Evolutionary conservation across 2,113 vertebrate species (phyloP).

Genomic region (Sisor rabdophorus): DNA sequence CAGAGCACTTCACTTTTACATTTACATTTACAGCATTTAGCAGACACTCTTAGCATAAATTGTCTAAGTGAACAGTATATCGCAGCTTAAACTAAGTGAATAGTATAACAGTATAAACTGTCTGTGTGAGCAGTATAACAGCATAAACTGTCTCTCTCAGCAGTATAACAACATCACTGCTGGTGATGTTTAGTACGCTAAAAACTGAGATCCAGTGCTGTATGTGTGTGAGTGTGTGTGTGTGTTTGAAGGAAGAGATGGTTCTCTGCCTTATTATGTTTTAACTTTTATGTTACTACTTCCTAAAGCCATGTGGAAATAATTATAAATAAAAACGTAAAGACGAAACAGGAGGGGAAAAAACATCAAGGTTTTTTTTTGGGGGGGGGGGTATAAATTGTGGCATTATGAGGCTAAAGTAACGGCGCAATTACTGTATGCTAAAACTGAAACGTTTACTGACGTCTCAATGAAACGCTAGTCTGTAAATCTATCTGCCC

Average conservation of each 20-base stretch:
- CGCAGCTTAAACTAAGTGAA: too few relatives aligned
- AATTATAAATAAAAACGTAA: constrained; percentile 55
- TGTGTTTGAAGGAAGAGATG: constrained; percentile 17
- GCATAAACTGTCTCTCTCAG: too few relatives aligned
- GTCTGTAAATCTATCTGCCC: constrained; percentile 43
- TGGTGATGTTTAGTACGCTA: neutral
- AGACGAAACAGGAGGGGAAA: constrained; percentile 21
- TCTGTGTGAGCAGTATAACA: too few relatives aligned
- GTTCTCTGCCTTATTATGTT: constrained; percentile 33
- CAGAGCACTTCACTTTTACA: too few relatives aligned
- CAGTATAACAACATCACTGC: too few relatives aligned
- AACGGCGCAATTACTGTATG: constrained; percentile 58
- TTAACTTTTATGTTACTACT: constrained; percentile 16
- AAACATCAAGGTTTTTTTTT: constrained; percentile 11
- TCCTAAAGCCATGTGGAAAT: constrained; percentile 54
- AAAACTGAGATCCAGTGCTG: constrained; percentile 30
- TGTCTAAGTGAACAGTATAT: too few relatives aligned
- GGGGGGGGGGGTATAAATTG: constrained; percentile 58
- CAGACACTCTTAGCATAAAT: too few relatives aligned
- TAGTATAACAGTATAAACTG: too few relatives aligned
- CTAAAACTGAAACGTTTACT: constrained; percentile 38
- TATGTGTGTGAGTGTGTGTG: constrained; percentile 23
- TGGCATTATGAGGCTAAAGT: constrained; percentile 45
- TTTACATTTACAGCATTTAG: too few relatives aligned
- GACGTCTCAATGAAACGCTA: constrained; percentile 50